Evolutionary conservation across 2,113 vertebrate genomes (phyloP), one percentile per base, ranked within the genome.

Genomic region (Corythoichthys haematopterus): DNA sequence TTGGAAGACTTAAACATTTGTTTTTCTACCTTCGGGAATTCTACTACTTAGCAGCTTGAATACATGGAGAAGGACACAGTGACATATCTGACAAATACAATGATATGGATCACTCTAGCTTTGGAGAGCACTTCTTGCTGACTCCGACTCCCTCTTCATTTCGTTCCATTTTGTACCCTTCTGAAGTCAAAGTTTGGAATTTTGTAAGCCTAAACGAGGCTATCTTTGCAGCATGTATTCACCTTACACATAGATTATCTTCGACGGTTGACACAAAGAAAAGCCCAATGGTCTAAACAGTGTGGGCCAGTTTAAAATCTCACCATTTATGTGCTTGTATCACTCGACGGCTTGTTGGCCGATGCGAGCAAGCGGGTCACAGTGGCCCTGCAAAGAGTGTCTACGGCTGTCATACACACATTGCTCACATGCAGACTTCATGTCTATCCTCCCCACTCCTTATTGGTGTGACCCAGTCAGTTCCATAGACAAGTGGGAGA

Each of bases 401-500:
- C 57, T 72, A 68, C 80, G 85, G 75, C 80, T 84, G 79, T 79
- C 80, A 75, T 70, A 81, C 56, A 81, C 70, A 79, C 20, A 63
- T 74, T 75, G 75, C 75, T 81, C 74, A 77, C 77, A 84, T 76
- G 72, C 78, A 71, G 59, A 68, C 77, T 72, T 72, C 48, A 64
- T 70, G 75, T 71, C 72, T 72, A 77, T 83, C 70, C 65, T 76
- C 59, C 46, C 71, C 55, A 28, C 10, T 76, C 64, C 72, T 74
- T 65, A 84, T 80, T 86, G 88, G 88, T 89, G 86, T 85, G 84
- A 81, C 77, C 59, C 68, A 74, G 78, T 78, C 75, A 74, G 75
- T 75, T 78, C 74, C 81, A 82, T 65, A 84, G 85, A 87, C 84
- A 87, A 87, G 88, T 85, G 57, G 75, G 75, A 85, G 84, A 84